Evolutionary conservation across 2,797 vertebrate species (phyloP).

Genomic region (Sciurus carolinensis): DNA sequence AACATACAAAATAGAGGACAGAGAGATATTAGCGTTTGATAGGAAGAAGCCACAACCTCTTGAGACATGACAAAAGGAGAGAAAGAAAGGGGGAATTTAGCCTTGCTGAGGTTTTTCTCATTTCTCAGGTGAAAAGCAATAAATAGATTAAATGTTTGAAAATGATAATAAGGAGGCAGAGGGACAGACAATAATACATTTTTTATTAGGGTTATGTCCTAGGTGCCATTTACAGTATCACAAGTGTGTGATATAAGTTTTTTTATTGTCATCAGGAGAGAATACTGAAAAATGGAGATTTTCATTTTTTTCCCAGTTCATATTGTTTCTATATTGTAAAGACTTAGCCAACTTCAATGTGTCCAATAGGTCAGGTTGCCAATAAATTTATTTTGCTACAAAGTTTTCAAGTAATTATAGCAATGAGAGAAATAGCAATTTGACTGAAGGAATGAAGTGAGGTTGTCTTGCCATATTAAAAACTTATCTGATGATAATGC

Average conservation of each 20-base stretch:
- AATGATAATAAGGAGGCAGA: not conserved
- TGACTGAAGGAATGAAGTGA: not conserved
- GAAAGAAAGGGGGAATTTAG: fast-evolving
- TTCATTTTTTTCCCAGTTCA: not conserved
- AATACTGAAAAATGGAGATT: not conserved
- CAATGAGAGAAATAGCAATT: not conserved
- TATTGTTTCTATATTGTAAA: not conserved
- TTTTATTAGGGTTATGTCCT: not conserved
- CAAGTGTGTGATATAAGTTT: not conserved
- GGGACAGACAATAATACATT: not conserved
- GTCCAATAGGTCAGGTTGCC: fast-evolving
- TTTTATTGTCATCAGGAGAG: not conserved
- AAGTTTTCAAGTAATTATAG: not conserved
- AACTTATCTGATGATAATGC: not conserved
- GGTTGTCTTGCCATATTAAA: not conserved
- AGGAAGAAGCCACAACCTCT: not conserved
- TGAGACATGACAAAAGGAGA: not conserved
- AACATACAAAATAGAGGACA: not conserved
- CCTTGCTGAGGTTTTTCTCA: not conserved
- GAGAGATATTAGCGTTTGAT: not conserved
- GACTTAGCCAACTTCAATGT: fast-evolving
- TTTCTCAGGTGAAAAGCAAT: not conserved
- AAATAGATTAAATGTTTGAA: not conserved
- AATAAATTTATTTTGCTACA: not conserved
- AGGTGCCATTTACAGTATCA: not conserved